Evolutionary conservation across 2,113 vertebrate species (phyloP), one percentile per base, ranked within the genome.

Genomic region (Ondatra zibethicus): DNA sequence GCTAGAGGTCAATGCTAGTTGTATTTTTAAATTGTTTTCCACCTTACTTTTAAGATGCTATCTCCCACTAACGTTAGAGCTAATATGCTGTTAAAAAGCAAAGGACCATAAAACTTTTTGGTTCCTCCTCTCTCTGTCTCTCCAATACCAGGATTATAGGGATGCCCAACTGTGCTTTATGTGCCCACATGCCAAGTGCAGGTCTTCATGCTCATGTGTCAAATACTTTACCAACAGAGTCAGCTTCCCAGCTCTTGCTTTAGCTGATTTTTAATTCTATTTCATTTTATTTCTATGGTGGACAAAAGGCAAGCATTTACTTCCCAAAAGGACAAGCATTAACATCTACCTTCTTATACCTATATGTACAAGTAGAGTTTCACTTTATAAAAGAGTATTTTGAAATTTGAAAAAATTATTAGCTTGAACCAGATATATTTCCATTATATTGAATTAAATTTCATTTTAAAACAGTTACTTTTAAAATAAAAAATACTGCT

Each of bases 251-350:
- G 12, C 23, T 3, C 7, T 72, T 89, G 47, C 19, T 76, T 94
- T 92, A 93, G 33, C 10, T 90, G 70, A 92, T 73, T 93, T 95
- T 96, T 93, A 75, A 87, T 68, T 77, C 11, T 50, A 3, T 31
- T 70, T 93, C 86, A 91, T 92, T 94, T 95, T 25, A 88, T 70
- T 88, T 94, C 85, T 52, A 58, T 52, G 45, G 14, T 70, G 58
- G 25, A 92, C 29, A 73, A 91, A 96, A 93, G 47, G 9, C 14
- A 92, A 95, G 19, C 13, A 88, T 88, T 96, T 85, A 81, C 47
- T 94, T 81, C 80, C 61, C 2, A 92, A 91, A 88, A 94, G 39
- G 92, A 87, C 45, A 96, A 93, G 89, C 75, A 95, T 95, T 96
- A 95, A 82, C 36, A 89, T 47, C 50, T 92, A 45, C 2, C 9